Base-by-base conservation (phyloP, 2,888 invertebrate genomes). In the Cremastobaeus sp. region DNA sequence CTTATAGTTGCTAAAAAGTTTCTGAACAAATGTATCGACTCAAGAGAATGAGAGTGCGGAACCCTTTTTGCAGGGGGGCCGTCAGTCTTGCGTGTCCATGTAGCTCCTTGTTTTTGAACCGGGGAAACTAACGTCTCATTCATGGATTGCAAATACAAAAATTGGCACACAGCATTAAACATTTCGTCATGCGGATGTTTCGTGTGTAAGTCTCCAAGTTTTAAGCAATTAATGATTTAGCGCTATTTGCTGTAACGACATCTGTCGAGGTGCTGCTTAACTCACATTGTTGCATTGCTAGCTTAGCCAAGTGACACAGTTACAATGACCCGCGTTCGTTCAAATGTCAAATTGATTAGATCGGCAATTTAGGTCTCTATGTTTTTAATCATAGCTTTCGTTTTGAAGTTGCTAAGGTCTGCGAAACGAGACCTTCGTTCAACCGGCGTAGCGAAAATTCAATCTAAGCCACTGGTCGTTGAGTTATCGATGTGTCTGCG, bases 161-260 rank as follows among this genome's bases (percentile, higher is more conserved):
- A 34, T 41, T 34, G 12, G 15, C 55, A 39, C 20, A 54, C 25
- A 48, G 15, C 6, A 20, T 45, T 60, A 20, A 50, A 20, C 30
- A 12, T 37, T 50, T 55, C 55, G 43, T 18, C 70, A 70, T 62
- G 70, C 70, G 70, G 62, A 62, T 70, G 8, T 43, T 64, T 55
- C 50, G 62, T 55, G 55, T 70, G 70, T 70, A 55, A 70, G 70
- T 70, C 52, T 30, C 11, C 17, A 52, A 8, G 14, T 35, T 39
- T 47, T 45, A 35, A 54, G 30, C 25, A 34, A 15, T 15, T 4
- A 41, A 35, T 37, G 14, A 34, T 21, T 50, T 41, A 17, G 11
- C 17, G 25, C n/a, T 64, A 25, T 66, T 47, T 39, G 47, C 12
- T 30, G 37, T 34, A 68, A 68, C 59, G 43, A 59, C 59, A 59